These are phyloP conservation scores for Boulengeromyrus knoepffleri DNA, from an alignment of 2,113 vertebrate genomes.

Conservation along the genomic window DNA sequence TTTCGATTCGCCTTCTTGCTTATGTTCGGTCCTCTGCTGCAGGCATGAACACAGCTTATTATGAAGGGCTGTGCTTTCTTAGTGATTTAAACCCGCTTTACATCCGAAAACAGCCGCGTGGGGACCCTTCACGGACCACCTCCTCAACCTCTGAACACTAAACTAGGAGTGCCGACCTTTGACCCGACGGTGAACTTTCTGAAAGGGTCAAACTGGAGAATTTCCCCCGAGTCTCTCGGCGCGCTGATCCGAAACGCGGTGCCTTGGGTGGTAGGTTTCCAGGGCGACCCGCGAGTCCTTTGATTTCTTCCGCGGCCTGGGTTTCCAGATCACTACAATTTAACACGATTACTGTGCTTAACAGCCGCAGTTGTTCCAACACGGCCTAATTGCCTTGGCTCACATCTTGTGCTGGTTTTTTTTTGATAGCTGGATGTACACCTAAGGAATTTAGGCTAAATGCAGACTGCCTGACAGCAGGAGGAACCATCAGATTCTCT, in stretches of 20 bases:
- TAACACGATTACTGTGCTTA: not conserved
- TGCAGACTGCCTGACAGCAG: not conserved
- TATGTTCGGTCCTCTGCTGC: not conserved
- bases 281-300: not conserved
- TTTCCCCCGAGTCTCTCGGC: not conserved
- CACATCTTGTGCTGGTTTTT: not conserved
- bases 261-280: not conserved
- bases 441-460: not conserved
- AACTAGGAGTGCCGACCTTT: not conserved
- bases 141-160: not conserved
- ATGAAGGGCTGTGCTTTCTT: not conserved
- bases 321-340: not conserved
- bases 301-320: not conserved
- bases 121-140: not conserved
- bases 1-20: not conserved
- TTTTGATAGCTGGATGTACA: not conserved
- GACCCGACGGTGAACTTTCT: not conserved
- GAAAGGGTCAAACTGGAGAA: not conserved
- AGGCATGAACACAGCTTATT: not conserved
- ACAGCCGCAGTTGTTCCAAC: not conserved
- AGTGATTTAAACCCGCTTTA: not conserved
- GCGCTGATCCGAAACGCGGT: not conserved
- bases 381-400: not conserved
- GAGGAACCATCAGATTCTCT: not conserved
- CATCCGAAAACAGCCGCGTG: not conserved